Base-by-base conservation (phyloP, 2,113 vertebrate species). In the Nymphicus hollandicus region DNA sequence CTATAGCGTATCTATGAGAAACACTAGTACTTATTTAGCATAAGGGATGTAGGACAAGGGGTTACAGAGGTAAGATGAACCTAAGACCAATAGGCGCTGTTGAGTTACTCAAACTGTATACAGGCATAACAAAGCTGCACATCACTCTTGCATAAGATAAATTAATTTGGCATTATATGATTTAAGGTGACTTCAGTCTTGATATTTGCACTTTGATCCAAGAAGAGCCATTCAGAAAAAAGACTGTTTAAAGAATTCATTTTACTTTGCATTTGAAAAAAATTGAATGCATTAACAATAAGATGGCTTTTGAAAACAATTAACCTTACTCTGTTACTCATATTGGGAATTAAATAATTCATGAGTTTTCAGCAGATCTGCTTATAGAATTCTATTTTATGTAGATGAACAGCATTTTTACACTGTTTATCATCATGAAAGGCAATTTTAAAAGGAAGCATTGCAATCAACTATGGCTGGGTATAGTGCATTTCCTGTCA, bases 401-500 rank as follows among this genome's bases (percentile, higher is more conserved):
- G 79, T 56, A 89, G 92, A 96, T 96, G 90, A 83, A 95, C 86
- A 93, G 88, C 80, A 88, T 95, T 53, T 96, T 95, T 73, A 97
- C 88, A 93, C 88, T 96, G 91, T 94, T 92, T 94, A 90, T 89
- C 82, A 76, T 83, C 76, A 95, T 87, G 92, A 95, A 96, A 96
- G 61, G 82, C 87, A 95, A 96, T 55, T 96, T 95, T 84, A 89
- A 87, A 83, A 93, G 77, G 89, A 88, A 95, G 96, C 93, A 96
- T 65, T 94, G 97, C 92, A 97, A 95, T 95, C 88, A 86, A 49
- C 97, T 96, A 97, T 78, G 97, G 97, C 68, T 93, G 91, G 96
- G 98, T 98, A 97, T 78, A 97, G 97, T 64, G 24, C 82, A 97
- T 97, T 97, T 97, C 97, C 97, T 97, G 97, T 97, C 92, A 97